Evolutionary conservation across 2,888 invertebrate species (phyloP), one percentile per base, ranked within the genome.

Genomic region (Lordiphosa fenestrarum): DNA sequence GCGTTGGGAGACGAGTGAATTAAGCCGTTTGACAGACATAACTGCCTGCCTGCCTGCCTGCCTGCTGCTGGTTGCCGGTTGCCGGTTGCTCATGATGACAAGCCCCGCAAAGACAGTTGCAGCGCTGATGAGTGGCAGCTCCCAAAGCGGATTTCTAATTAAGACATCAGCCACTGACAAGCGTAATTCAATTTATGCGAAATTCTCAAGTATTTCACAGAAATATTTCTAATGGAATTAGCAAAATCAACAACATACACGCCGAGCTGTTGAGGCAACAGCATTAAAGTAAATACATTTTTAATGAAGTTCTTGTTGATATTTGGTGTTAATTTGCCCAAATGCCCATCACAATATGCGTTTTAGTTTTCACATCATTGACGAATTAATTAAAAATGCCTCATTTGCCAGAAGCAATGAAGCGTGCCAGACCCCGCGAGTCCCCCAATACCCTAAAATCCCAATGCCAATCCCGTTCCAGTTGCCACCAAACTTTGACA

Each of bases 381-480:
- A 53, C 70, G 84, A 83, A 85, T 81, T 81, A 81, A 81, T 81
- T 85, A 83, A 85, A 83, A 69, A 57, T 71, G 84, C 85, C 85
- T 80, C 81, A 83, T 81, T 81, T 83, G 69, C 73, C 63, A 59
- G 46, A 60, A 50, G 62, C 85, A 81, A 73, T 80, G 73, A 80
- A 66, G 64, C 69, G 76, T 62, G 60, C 53, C 47, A 19, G 3
- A 12, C 7, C 5, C 10, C 25, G 4, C 15, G 6, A 5, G 1
- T 5, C 21, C 37, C 9, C 37, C 12, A 7, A 25, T 6, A 7
- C 25, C 7, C 7, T 7, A 25, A 7, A 25, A 15, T 62, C 48
- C 65, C 48, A 48, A 10, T 6, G 5, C 3, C 10, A 9, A 9
- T 13, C 15, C 42, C 2, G 42, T 44, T 33, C 5, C 15, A 13